These are phyloP conservation scores for Varanus salvator DNA, from an alignment of 2,113 vertebrate species.

Conservation along the genomic window DNA sequence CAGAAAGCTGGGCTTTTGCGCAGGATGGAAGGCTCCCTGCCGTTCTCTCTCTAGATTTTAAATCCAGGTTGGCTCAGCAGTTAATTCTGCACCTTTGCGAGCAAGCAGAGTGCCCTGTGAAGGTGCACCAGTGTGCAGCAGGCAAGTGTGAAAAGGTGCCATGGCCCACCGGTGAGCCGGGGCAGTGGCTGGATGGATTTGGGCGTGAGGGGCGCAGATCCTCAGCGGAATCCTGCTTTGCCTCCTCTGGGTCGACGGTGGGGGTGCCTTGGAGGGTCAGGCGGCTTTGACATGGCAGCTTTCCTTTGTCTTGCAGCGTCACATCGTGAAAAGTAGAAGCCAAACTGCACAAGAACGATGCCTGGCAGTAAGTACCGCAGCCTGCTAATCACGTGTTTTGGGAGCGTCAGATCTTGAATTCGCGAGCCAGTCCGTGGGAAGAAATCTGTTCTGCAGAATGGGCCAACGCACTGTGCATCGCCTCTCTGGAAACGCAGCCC, in stretches of 20 bases:
- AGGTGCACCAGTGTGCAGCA: not conserved
- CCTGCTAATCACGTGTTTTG: not conserved
- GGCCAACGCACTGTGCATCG: not conserved
- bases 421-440: not conserved
- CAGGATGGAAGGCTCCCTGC: no score
- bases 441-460: not conserved
- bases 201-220: not conserved
- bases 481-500: not conserved
- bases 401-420: not conserved
- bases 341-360: not conserved
- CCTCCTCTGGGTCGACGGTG: not conserved
- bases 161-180: no score
- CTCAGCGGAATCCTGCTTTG: not conserved
- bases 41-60: not conserved
- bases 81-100: not conserved
- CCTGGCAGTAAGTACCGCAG: conserved; percentile 15
- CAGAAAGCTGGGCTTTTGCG: not conserved
- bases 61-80: not conserved
- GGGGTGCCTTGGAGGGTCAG: not conserved
- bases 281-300: not conserved
- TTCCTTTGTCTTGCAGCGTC: not conserved
- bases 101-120: no score
- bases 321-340: not conserved
- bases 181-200: not conserved
- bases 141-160: not conserved